Conservation (phyloP, 2,797 vertebrate genomes). For the Oreochromis mossambicus region DNA sequence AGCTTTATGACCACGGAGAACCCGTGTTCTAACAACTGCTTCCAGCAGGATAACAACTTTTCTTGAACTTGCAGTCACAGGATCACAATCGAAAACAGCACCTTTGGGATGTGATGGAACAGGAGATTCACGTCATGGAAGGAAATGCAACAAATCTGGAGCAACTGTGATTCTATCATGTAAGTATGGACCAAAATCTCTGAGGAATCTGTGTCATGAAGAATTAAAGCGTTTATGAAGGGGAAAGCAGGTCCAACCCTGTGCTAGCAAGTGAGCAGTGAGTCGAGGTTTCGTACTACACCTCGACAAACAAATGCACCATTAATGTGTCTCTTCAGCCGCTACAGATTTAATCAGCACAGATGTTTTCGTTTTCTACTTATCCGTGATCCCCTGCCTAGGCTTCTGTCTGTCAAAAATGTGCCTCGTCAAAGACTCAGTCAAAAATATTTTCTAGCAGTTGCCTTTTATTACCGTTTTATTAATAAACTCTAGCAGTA, state of each 20-base stretch:
- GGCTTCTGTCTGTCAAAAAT: background rate
- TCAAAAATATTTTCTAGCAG: background rate
- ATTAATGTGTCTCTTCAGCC: background rate
- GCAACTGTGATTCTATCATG: background rate
- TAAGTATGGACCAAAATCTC: background rate
- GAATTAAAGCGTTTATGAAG: background rate
- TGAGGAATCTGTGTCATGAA: background rate
- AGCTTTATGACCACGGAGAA: background rate
- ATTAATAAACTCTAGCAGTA: background rate
- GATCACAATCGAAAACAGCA: background rate
- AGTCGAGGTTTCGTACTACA: background rate
- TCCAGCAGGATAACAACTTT: background rate
- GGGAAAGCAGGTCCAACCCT: background rate
- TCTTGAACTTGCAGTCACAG: background rate
- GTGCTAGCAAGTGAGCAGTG: background rate
- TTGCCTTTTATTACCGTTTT: background rate
- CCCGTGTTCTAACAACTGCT: background rate
- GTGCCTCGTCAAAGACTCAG: background rate
- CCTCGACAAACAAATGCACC: background rate
- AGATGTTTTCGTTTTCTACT: background rate
- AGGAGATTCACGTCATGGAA: background rate
- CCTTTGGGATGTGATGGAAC: background rate
- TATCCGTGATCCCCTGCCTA: background rate
- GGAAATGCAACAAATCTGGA: background rate
- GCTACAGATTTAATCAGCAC: background rate